These are phyloP conservation scores for Caenorhabditis tropicalis DNA, from an alignment of 1,140 invertebrate genomes.

Conservation along the genomic window DNA sequence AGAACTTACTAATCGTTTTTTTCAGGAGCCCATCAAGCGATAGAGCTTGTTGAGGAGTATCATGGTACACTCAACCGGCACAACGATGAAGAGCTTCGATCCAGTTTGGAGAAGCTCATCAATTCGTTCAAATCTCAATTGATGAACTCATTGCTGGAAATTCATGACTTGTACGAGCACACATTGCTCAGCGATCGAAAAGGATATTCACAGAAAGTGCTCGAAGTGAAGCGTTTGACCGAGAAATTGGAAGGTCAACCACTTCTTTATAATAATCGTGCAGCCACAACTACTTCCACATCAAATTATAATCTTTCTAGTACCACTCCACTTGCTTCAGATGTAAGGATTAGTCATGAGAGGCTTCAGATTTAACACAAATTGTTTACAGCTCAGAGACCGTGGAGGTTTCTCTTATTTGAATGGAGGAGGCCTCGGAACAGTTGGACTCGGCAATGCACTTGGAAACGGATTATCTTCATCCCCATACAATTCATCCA, in stretches of 20 bases:
- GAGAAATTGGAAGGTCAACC: conserved; percentile 88
- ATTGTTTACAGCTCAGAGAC: not conserved
- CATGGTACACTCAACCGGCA: conserved; percentile 88
- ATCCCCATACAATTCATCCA: conserved; percentile 43
- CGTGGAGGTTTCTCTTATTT: conserved; percentile 51
- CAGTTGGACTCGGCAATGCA: not conserved
- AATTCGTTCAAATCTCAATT: conserved; percentile 94
- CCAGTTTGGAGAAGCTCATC: conserved; percentile 94
- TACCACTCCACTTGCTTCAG: conserved; percentile 34
- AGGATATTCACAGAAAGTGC: conserved; percentile 90
- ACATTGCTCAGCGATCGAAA: conserved; percentile 93
- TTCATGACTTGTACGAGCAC: conserved; percentile 97
- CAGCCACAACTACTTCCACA: conserved; percentile 19
- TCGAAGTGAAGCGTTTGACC: conserved; percentile 91
- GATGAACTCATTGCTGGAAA: conserved; percentile 95
- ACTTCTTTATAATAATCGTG: conserved; percentile 74
- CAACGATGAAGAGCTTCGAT: conserved; percentile 88
- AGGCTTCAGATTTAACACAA: not conserved
- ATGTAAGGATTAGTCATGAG: not conserved
- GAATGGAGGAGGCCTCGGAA: conserved; percentile 38
- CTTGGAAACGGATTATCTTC: not conserved
- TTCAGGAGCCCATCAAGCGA: conserved; percentile 91
- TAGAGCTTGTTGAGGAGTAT: conserved; percentile 96
- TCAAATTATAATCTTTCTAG: not conserved
- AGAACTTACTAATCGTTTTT: conserved; percentile 12